These are phyloP conservation scores for Melanotus villosus DNA, from an alignment of 2,888 invertebrate genomes.

Conservation along the genomic window DNA sequence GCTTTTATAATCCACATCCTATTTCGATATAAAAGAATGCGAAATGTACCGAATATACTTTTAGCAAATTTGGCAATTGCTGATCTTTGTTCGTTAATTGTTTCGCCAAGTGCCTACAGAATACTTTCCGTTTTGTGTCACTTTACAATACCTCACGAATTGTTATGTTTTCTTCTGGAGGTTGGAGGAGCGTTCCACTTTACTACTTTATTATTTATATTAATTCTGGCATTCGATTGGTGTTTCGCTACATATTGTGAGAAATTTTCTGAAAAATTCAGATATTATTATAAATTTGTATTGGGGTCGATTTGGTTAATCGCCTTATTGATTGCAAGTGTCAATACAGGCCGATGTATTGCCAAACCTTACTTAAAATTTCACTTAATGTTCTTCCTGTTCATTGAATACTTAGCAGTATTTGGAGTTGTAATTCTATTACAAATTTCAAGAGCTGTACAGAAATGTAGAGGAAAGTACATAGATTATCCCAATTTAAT, in stretches of 20 bases:
- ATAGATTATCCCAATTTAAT: slow-evolving; percentile 4
- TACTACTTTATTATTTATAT: neutral
- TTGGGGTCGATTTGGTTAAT: neutral
- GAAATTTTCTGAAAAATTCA: neutral
- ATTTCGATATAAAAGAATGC: slow-evolving; percentile 1
- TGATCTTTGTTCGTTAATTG: slow-evolving; percentile 17
- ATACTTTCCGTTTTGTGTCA: slow-evolving; percentile 5
- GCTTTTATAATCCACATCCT: neutral
- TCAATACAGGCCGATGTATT: neutral
- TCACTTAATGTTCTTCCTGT: neutral
- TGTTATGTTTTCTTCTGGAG: neutral
- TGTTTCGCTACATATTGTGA: neutral
- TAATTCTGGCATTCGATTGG: neutral
- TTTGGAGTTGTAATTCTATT: too few species aligned
- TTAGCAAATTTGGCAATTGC: slow-evolving; percentile 34
- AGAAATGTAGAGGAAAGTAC: slow-evolving; percentile 1
- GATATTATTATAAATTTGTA: neutral
- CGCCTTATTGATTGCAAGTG: neutral
- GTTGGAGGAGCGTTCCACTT: neutral
- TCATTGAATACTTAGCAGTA: neutral
- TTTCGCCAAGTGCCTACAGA: slow-evolving; percentile 25
- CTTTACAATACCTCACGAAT: neutral
- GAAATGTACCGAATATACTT: neutral
- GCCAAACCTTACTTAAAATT: neutral
- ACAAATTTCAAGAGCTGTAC: slow-evolving; percentile 8